Evolutionary conservation across 2,113 vertebrate genomes (phyloP).

Genomic region (Cyanoderma ruficeps): DNA sequence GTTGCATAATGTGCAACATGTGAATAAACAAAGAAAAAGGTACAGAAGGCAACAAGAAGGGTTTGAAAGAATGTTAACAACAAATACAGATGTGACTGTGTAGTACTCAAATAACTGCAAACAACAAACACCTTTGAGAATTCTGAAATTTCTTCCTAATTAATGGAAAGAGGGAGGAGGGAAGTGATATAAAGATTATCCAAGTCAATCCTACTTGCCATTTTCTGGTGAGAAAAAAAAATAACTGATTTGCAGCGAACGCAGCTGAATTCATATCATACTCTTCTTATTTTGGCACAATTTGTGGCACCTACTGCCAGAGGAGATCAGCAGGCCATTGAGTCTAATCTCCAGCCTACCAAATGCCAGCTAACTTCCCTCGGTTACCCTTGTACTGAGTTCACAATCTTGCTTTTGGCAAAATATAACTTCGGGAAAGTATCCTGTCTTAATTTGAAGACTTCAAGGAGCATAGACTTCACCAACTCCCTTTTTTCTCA

Average conservation of each 20-base stretch:
- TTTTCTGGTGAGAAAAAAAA: not conserved
- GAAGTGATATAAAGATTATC: not conserved
- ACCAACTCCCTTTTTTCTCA: not conserved
- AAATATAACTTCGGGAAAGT: not conserved
- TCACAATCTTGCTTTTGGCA: not conserved
- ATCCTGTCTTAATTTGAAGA: not conserved
- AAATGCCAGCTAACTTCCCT: not conserved
- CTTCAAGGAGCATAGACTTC: not conserved
- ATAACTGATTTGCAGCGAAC: not conserved
- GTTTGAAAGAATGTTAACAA: not conserved
- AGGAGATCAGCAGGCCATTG: not conserved
- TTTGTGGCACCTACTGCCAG: not conserved
- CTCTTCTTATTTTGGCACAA: not conserved
- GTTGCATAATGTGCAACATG: not conserved
- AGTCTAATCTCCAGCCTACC: not conserved
- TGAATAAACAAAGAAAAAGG: conserved; percentile 12
- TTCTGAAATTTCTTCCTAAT: not conserved
- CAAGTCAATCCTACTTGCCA: not conserved
- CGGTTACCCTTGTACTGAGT: not conserved
- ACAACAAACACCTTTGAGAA: not conserved
- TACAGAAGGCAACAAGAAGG: not conserved
- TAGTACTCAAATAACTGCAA: not conserved
- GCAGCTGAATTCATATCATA: not conserved
- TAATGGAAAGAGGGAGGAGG: not conserved
- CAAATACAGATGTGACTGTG: not conserved